Evolutionary conservation across 2,113 vertebrate species (phyloP), one percentile per base, ranked within the genome.

Genomic region (Prunella himalayana): DNA sequence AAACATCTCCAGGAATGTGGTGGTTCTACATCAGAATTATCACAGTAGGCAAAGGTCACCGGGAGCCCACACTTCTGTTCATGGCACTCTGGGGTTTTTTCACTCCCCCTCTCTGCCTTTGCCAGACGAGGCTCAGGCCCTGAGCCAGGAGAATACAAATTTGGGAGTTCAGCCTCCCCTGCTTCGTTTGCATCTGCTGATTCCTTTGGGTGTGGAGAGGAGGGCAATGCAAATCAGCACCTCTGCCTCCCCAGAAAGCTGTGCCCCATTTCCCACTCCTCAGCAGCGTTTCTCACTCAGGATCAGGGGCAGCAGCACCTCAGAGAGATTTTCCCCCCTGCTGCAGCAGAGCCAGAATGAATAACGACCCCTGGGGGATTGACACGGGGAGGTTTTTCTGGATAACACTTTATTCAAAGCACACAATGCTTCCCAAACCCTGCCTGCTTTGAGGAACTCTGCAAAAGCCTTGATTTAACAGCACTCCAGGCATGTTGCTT

Each of bases 1-100:
- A 39, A 77, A 78, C 80, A 96, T 60, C 91, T 91, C 95, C 92
- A 95, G 60, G 93, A 97, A 91, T 81, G 70, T 49, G 66, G 45
- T 45, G 42, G 81, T 42, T 95, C 79, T 64, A 81, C 47, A 78
- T 27, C 69, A 41, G 45, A 78, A 73, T 37, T 31, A 2, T 13
- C 82, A 9, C 57, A 85, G 80, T 2, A 73, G 64, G 72, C 60
- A 47, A 86, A 92, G 89, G 94, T 84, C 80, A 75, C 4, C 0
- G 7, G 27, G 24, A 93, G 42, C 47, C 80, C 80, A 90, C 51
- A 8, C 10, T 83, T 66, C 39, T 28, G 7, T 16, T 78, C 41
- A 3, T 13, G 45, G 92, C 7, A 18, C 21, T 87, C 39, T 1
- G 21, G 39, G 35, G 5, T 5, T 68, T 45, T 79, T 13, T 8